Evolutionary conservation across 2,113 vertebrate genomes (phyloP).

Genomic region (Chlamydotis undulata): DNA sequence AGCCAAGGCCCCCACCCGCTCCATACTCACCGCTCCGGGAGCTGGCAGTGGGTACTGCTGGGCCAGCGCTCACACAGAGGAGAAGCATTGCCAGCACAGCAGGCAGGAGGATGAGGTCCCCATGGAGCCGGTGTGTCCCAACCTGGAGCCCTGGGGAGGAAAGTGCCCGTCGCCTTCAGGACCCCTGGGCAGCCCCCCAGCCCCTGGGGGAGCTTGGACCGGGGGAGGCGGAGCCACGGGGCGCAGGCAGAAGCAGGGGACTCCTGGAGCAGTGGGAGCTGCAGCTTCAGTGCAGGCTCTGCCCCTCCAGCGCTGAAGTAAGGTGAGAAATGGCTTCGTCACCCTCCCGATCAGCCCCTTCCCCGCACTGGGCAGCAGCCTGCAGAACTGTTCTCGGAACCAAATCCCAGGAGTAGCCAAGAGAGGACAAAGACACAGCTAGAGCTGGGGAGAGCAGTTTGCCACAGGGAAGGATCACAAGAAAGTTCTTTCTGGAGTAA

Average conservation of each 20-base stretch:
- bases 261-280: neutral
- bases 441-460: neutral
- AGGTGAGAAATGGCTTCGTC: neutral
- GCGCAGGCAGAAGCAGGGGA: neutral
- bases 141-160: slow-evolving; percentile 24
- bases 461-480: neutral
- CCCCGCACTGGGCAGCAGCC: neutral
- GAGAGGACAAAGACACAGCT: neutral
- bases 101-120: neutral
- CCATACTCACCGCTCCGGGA: slow-evolving; percentile 24
- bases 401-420: neutral
- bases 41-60: neutral
- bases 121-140: neutral
- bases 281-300: neutral
- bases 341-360: neutral
- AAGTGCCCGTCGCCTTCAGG: neutral
- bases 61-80: neutral
- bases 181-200: neutral
- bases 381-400: neutral
- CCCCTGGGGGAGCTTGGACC: rapidly evolving
- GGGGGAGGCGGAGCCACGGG: neutral
- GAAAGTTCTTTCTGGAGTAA: neutral
- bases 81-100: neutral
- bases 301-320: neutral
- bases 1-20: neutral